phyloP scores from a whole-genome alignment of 2,888 invertebrate genomes.

The Archaeoteleia sp. region DNA sequence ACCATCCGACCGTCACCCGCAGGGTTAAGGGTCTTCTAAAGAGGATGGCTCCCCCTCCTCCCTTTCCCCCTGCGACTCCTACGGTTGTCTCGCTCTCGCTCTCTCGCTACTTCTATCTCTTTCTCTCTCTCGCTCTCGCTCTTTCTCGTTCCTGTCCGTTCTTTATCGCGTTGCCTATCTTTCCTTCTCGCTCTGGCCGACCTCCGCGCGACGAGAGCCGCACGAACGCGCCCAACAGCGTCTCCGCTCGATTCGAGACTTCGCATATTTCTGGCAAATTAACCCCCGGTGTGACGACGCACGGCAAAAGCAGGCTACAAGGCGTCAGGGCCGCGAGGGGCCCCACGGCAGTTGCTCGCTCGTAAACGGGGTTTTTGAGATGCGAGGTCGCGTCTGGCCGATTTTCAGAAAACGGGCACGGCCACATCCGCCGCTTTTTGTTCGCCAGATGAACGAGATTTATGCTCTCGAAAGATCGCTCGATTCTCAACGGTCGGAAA shows the following conservation, averaged over 20 bases:
- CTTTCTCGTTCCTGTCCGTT: constrained; percentile 47
- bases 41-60: constrained; percentile 61
- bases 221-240: constrained; percentile 21
- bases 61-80: constrained; percentile 22
- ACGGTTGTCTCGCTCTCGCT: constrained; percentile 19
- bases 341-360: not conserved
- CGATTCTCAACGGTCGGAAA: too few relatives aligned
- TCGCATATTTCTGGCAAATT: constrained; percentile 59
- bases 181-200: constrained; percentile 20
- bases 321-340: constrained; percentile 7
- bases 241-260: constrained; percentile 45
- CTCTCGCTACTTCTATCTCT: constrained; percentile 12
- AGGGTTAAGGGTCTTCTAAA: constrained; percentile 73
- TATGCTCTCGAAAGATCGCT: too few relatives aligned
- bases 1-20: constrained; percentile 72
- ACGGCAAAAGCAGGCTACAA: constrained; percentile 2
- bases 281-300: constrained; percentile 46
- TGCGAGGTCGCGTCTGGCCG: not conserved
- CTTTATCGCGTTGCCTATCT: constrained; percentile 41
- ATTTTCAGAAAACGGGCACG: constrained; percentile 4
- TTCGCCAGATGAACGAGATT: too few relatives aligned
- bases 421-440: constrained; percentile 5
- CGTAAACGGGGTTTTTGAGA: not conserved
- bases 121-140: constrained; percentile 30
- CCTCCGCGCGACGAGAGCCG: constrained; percentile 3